phyloP scores from a whole-genome alignment of 1,140 invertebrate species.

The Samia ricini region DNA sequence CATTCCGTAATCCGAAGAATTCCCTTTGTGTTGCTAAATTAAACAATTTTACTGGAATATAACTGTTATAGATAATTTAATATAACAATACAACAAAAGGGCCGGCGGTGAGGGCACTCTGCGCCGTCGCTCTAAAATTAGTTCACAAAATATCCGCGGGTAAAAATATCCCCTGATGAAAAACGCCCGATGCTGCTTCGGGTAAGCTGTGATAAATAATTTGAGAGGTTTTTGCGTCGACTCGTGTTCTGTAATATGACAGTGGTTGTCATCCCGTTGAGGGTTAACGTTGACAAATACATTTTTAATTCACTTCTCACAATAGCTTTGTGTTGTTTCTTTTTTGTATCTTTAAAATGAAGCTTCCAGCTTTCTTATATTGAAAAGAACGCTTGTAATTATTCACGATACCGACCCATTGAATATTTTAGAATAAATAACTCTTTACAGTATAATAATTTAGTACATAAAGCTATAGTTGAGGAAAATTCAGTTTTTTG shows the following conservation, averaged over 20 bases:
- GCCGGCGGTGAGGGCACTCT: background rate
- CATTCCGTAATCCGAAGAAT: background rate
- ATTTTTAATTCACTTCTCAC: background rate
- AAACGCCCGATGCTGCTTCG: background rate
- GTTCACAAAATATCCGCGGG: background rate
- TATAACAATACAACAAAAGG: constrained; percentile 11
- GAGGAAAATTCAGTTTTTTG: too few relatives aligned
- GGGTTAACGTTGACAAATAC: background rate
- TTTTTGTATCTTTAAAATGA: background rate
- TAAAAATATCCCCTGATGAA: background rate
- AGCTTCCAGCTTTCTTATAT: too few relatives aligned
- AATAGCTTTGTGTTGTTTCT: background rate
- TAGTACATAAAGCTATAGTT: too few relatives aligned
- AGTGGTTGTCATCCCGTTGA: background rate
- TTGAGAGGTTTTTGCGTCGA: background rate
- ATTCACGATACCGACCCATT: too few relatives aligned
- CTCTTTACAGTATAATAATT: too few relatives aligned
- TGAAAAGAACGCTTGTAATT: too few relatives aligned
- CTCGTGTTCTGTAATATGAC: background rate
- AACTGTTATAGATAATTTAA: constrained; percentile 10
- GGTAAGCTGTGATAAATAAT: background rate
- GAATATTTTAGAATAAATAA: too few relatives aligned
- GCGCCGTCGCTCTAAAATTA: background rate
- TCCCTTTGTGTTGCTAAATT: constrained; percentile 9
- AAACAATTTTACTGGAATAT: constrained; percentile 7